Evolutionary conservation across 2,888 invertebrate species (phyloP), one percentile per base, ranked within the genome.

Genomic region (Trachelus stipa): DNA sequence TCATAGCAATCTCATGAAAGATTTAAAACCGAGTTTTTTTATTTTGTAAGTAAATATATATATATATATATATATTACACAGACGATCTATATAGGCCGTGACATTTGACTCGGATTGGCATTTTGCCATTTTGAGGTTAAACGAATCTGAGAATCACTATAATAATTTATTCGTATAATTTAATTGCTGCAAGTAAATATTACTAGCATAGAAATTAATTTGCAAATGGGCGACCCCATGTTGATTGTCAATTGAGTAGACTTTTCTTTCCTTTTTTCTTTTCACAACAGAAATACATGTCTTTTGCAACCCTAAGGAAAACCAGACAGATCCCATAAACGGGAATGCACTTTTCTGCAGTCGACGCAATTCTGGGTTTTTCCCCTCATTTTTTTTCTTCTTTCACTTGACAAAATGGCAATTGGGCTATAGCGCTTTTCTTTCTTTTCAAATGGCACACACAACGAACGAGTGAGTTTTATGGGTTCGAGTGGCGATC

Each of bases 61-160:
- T 69, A 79, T 69, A 78, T 37, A 79, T 69, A 78, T 37, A 79
- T 34, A 75, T 56, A 74, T 35, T 33, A 34, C 74, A 71, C 40
- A 69, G 40, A 73, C 76, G 71, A 68, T 76, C 73, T 79, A 81
- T 80, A 82, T 80, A 83, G 77, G 77, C 80, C 82, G 81, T 79
- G 83, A 82, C 83, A 85, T 87, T 85, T 82, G 83, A 84, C 84
- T 84, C 81, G 77, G 68, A 76, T 74, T 87, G 86, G 87, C 85
- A 75, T 74, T 73, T 75, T 83, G 87, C 87, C 87, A 87, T 83
- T 81, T 74, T 79, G 68, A 56, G 40, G 40, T 56, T 56, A 15
- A 23, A 56, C 40, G 6, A 56, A 56, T 56, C 23, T 56, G 40
- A 56, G 40, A 56, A 56, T 56, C 40, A 56, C 23, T 23, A 23